phyloP scores from a whole-genome alignment of 2,797 vertebrate genomes.

The Pelobates cultripes region DNA sequence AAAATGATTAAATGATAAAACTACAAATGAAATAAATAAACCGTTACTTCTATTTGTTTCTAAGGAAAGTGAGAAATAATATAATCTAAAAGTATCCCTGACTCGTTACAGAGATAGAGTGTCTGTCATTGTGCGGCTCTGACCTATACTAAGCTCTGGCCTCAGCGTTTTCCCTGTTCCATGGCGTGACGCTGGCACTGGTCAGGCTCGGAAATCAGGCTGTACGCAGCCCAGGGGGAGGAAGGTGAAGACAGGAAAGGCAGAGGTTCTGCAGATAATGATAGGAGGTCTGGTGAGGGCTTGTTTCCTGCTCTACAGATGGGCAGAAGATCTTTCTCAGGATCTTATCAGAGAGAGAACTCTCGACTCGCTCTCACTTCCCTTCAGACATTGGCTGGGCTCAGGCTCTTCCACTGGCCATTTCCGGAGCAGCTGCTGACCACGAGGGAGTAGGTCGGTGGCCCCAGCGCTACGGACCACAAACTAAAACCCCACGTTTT shows the following conservation, averaged over 20 bases:
- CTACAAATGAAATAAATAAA: no score
- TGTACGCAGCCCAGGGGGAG: constrained; percentile 18
- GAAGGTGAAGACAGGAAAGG: constrained; percentile 39
- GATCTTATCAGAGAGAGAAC: constrained; percentile 29
- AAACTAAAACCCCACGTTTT: background rate
- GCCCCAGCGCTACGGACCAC: background rate
- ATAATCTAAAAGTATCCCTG: no score
- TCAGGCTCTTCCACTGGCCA: background rate
- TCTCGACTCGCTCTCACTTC: constrained; percentile 37
- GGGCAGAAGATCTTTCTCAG: constrained; percentile 13
- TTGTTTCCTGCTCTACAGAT: constrained; percentile 46
- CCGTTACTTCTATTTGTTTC: no score
- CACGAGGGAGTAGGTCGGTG: background rate
- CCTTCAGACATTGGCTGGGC: background rate
- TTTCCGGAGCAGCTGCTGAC: background rate
- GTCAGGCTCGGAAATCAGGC: background rate
- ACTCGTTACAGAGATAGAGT: no score
- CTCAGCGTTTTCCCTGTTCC: no score
- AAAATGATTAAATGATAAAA: no score
- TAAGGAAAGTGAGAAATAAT: no score
- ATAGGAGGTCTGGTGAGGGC: constrained; percentile 1
- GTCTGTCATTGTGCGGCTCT: no score
- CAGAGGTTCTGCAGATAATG: constrained; percentile 33
- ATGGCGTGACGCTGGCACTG: background rate
- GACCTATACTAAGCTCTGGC: no score